phyloP scores from a whole-genome alignment of 2,888 invertebrate genomes.

The Harpagoxenus sublaevis region DNA sequence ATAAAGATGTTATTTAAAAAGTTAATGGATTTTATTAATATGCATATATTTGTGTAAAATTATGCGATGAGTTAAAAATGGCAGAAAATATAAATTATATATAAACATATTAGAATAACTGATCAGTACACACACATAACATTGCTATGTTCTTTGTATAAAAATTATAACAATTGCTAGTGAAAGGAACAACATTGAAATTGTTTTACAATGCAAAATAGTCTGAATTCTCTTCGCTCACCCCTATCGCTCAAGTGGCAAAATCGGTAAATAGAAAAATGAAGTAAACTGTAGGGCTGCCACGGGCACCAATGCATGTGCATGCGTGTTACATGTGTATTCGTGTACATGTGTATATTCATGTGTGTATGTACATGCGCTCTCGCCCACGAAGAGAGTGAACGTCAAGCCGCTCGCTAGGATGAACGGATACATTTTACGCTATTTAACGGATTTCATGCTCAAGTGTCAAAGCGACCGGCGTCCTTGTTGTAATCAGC shows the following conservation, averaged over 20 bases:
- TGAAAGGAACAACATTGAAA: constrained; percentile 14
- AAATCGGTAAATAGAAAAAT: constrained; percentile 79
- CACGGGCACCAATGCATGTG: constrained; percentile 9
- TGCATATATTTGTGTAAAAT: background rate
- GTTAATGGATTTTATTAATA: background rate
- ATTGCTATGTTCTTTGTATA: background rate
- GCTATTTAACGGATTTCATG: constrained; percentile 84
- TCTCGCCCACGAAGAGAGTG: constrained; percentile 54
- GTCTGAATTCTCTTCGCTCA: constrained; percentile 71
- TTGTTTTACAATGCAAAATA: constrained; percentile 66
- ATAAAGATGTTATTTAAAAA: background rate
- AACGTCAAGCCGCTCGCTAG: constrained; percentile 69
- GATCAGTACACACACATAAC: background rate
- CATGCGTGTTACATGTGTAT: constrained; percentile 12
- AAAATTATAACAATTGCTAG: background rate
- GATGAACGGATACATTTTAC: constrained; percentile 83
- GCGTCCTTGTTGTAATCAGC: constrained; percentile 81
- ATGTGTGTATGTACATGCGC: constrained; percentile 18
- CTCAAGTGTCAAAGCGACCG: constrained; percentile 81
- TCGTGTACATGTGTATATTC: background rate
- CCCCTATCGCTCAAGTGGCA: constrained; percentile 81
- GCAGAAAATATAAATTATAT: background rate
- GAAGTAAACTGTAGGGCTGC: constrained; percentile 61
- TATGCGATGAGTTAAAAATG: background rate
- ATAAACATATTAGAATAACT: background rate